A percentile compares a stretch with the other conserved stretches of the same genome.
phyloP scores from a whole-genome alignment of 1,140 invertebrate species.

The Drosophila bocki region DNA sequence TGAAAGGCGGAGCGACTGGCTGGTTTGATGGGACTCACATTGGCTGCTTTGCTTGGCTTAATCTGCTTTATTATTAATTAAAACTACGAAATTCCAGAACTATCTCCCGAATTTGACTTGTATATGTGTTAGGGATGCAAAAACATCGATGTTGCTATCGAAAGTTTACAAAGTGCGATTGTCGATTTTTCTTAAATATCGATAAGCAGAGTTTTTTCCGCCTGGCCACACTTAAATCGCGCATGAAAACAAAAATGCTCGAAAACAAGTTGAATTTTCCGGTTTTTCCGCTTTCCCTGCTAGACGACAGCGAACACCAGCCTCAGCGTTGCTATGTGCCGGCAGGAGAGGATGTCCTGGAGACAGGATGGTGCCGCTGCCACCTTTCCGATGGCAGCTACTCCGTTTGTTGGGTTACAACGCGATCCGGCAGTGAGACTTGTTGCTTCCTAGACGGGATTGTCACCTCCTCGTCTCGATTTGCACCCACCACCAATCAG shows the following conservation, averaged over 20 bases:
- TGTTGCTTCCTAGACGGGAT: slow-evolving; percentile 68
- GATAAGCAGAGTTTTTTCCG: not conserved
- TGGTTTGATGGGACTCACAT: slow-evolving; percentile 48
- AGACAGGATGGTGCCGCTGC: slow-evolving; percentile 57
- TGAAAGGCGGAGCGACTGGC: not conserved
- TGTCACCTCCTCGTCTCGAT: slow-evolving; percentile 40
- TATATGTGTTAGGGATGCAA: slow-evolving; percentile 10
- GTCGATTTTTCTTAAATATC: not conserved
- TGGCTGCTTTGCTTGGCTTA: slow-evolving; percentile 61
- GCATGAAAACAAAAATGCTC: slow-evolving; percentile 20
- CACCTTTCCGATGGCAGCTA: slow-evolving; percentile 40
- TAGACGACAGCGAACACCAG: slow-evolving; percentile 41
- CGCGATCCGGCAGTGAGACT: slow-evolving; percentile 41
- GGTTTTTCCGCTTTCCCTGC: slow-evolving; percentile 48
- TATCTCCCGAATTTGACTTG: slow-evolving; percentile 52
- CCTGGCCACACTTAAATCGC: not conserved
- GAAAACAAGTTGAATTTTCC: slow-evolving; percentile 10
- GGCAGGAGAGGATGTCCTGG: too few relatives aligned
- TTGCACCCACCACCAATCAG: slow-evolving; percentile 22
- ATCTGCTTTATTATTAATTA: slow-evolving; percentile 71
- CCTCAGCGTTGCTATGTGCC: slow-evolving; percentile 56
- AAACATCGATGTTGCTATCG: not conserved
- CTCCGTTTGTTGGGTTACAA: slow-evolving; percentile 49
- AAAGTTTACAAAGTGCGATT: not conserved
- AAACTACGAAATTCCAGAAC: slow-evolving; percentile 78